These are phyloP conservation scores for Sericinus montela DNA, from an alignment of 2,888 invertebrate species.

Conservation along the genomic window DNA sequence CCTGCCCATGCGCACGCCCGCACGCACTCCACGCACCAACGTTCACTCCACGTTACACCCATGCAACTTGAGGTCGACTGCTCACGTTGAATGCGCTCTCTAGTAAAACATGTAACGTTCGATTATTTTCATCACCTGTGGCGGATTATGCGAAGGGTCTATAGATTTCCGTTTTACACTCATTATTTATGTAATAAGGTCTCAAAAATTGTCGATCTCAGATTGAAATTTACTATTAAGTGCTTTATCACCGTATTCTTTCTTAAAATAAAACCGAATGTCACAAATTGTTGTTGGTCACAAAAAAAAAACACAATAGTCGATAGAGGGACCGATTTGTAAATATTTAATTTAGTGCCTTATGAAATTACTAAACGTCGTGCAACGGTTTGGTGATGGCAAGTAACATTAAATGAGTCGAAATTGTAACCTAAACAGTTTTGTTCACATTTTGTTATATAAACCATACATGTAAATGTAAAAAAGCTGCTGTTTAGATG, in stretches of 20 bases:
- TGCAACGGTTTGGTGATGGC: slow-evolving; percentile 57
- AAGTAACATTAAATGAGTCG: slow-evolving; percentile 36
- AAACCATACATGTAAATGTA: slow-evolving; percentile 43
- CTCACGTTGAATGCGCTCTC: slow-evolving; percentile 20
- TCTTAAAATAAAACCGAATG: slow-evolving; percentile 49
- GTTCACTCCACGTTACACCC: background rate
- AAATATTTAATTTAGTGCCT: slow-evolving; percentile 69
- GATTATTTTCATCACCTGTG: slow-evolving; percentile 27
- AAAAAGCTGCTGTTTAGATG: slow-evolving; percentile 46
- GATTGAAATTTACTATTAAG: slow-evolving; percentile 77
- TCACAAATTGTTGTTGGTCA: slow-evolving; percentile 57
- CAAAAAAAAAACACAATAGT: slow-evolving; percentile 39
- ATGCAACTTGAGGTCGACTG: slow-evolving; percentile 10
- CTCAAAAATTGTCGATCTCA: slow-evolving; percentile 76
- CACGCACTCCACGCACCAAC: slow-evolving; percentile 13
- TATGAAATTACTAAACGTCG: slow-evolving; percentile 51
- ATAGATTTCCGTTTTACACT: slow-evolving; percentile 58
- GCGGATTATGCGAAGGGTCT: slow-evolving; percentile 42
- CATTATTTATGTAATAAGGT: slow-evolving; percentile 59
- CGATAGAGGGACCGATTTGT: slow-evolving; percentile 51
- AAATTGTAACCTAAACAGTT: slow-evolving; percentile 1
- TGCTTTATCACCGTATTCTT: slow-evolving; percentile 59
- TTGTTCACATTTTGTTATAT: slow-evolving; percentile 26
- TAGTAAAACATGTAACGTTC: slow-evolving; percentile 12
- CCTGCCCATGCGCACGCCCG: slow-evolving; percentile 19